Conservation (phyloP, 2,888 invertebrate species). For the Cantharis nigra region DNA sequence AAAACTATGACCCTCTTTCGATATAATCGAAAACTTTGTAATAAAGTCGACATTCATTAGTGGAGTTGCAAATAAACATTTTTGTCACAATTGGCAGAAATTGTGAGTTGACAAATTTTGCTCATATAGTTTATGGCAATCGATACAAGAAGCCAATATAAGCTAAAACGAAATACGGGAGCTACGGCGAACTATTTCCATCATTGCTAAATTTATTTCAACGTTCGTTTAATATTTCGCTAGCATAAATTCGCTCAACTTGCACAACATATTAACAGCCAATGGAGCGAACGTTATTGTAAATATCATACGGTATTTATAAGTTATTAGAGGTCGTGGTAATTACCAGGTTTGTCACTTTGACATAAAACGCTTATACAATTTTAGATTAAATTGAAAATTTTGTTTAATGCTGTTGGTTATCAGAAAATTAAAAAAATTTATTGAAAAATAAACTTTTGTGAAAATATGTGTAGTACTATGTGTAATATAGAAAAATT, state of each 20-base stretch:
- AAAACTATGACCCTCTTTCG: neutral
- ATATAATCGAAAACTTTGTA: neutral
- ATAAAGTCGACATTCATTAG: neutral
- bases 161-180: conserved; percentile 24
- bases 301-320: neutral
- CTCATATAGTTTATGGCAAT: conserved; percentile 17
- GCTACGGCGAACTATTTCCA: conserved; percentile 26
- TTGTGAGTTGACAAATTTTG: conserved; percentile 6
- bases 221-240: conserved; percentile 24
- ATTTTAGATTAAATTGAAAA: neutral
- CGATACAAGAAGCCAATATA: conserved; percentile 19
- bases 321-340: neutral
- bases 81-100: neutral
- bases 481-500: too few relatives aligned
- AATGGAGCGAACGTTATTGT: conserved; percentile 7
- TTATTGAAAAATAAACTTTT: neutral
- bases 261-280: conserved; percentile 22
- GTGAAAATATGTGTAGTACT: neutral
- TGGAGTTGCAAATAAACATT: neutral
- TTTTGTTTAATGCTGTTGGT: neutral
- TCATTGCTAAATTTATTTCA: conserved; percentile 27
- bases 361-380: neutral
- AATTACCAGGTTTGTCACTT: neutral
- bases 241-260: conserved; percentile 22
- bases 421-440: neutral